These are phyloP conservation scores for Cepaea hortensis DNA, from an alignment of 2,888 invertebrate species.

Conservation along the genomic window DNA sequence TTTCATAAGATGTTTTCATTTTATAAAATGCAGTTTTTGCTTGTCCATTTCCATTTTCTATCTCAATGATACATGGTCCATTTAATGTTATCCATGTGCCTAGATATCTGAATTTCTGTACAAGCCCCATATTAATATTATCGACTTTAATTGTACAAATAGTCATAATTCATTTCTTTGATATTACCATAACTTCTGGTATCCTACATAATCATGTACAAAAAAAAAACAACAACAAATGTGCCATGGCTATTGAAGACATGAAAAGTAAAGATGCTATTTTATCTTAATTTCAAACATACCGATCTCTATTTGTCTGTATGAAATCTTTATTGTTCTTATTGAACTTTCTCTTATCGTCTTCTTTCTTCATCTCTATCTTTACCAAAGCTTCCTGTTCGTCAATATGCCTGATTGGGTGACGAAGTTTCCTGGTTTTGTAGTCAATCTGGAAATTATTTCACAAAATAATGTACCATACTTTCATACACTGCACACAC, in stretches of 20 bases:
- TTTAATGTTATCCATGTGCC: too few relatives aligned
- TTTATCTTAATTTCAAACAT: not conserved
- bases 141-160: too few relatives aligned
- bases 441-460: slow-evolving; percentile 59
- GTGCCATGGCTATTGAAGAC: not conserved
- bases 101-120: too few relatives aligned
- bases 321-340: slow-evolving; percentile 66
- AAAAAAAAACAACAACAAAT: not conserved
- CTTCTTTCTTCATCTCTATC: slow-evolving; percentile 46
- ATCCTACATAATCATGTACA: not conserved
- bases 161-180: too few relatives aligned
- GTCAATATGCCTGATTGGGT: slow-evolving; percentile 58
- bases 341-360: slow-evolving; percentile 58
- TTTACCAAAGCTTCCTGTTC: slow-evolving; percentile 46
- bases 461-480: not conserved
- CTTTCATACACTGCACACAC: not conserved
- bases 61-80: too few relatives aligned
- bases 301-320: slow-evolving; percentile 59
- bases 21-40: too few relatives aligned
- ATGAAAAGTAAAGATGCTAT: not conserved
- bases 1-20: too few relatives aligned
- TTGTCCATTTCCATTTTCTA: too few relatives aligned
- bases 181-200: too few relatives aligned
- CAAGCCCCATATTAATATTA: too few relatives aligned
- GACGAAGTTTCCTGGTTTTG: slow-evolving; percentile 63